Evolutionary conservation across 2,888 invertebrate genomes (phyloP), one percentile per base, ranked within the genome.

Genomic region (Melikaiella ostensackeni): DNA sequence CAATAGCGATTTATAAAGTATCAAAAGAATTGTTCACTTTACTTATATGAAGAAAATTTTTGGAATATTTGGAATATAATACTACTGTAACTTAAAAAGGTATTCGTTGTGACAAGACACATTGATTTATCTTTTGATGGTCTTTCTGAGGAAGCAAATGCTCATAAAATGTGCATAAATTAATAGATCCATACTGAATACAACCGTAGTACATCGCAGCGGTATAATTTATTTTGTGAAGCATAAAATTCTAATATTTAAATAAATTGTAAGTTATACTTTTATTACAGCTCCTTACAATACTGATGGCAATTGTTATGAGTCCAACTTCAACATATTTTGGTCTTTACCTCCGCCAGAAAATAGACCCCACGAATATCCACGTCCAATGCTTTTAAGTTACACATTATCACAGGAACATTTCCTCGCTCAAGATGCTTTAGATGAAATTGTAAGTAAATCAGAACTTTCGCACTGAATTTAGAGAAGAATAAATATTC

Each of bases 341-440:
- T 98, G 98, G 98, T 97, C 98, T 5, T 95, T 97, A 93, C 98
- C 98, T n/a, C 98, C 98, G 2, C 96, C 97, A 62, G 98, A 98
- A 92, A 96, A 96, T 88, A 95, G 97, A 85, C 97, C 97, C 13
- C 95, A 96, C 75, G 98, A 98, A 91, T 98, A 98, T 91, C 98
- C 98, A 0, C 95, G 97, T 63, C 98, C 98, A 0, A 96, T 98
- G 95, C 93, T 96, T 64, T 95, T 98, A 92, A 96, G 96, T 83
- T 98, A 97, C 89, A 96, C 95, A 80, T 94, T 97, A 81, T 92
- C 95, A 4, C 96, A 97, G 86, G 98, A 98, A 87, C 95, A 95
- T 75, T 95, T 96, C 85, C 92, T 98, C 75, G 95, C 97, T 0
- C 94, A 95, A 83, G 96, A 96, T 87, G 94, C 97, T 19, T 95